Evolutionary conservation across 2,113 vertebrate species (phyloP).

Genomic region (human (Homo sapiens)): GRCh38 chr11:115920001-115920500

Average conservation of each 20-base stretch:
- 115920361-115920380: neutral
- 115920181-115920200: neutral
- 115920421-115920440: neutral
- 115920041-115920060: slow-evolving; percentile 67
- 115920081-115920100: slow-evolving; percentile 46
- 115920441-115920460: neutral
- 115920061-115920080: neutral
- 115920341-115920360: neutral
- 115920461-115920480: neutral
- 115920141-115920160: neutral
- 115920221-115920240: neutral
- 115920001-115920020: slow-evolving; percentile 73
- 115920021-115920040: slow-evolving; percentile 71
- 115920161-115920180: neutral
- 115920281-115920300: neutral
- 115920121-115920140: slow-evolving; percentile 1
- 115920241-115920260: neutral
- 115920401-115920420: neutral
- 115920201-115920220: neutral
- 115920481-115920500: no score
- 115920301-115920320: neutral
- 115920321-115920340: neutral
- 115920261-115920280: neutral
- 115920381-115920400: neutral
- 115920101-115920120: slow-evolving; percentile 3